These are phyloP conservation scores for Blastobasis adustella DNA, from an alignment of 2,888 invertebrate species.

Conservation along the genomic window DNA sequence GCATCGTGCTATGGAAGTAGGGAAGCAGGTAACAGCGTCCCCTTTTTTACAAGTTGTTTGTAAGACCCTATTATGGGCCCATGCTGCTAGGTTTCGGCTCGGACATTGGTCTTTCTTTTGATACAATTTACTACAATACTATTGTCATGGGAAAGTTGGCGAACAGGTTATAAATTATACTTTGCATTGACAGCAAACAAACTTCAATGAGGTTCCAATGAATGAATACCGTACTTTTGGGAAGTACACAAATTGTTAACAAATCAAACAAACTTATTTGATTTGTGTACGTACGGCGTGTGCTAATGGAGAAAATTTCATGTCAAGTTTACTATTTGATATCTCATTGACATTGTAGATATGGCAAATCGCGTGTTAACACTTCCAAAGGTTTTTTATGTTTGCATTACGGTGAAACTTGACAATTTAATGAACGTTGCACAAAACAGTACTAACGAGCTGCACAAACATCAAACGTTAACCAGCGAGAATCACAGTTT, in stretches of 20 bases:
- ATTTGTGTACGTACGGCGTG: background rate
- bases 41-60: conserved; percentile 49
- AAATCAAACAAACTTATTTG: background rate
- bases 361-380: too few species aligned
- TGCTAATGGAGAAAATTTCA: too few species aligned
- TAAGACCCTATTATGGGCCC: conserved; percentile 37
- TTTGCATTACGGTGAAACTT: conserved; percentile 29
- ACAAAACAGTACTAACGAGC: conserved; percentile 27
- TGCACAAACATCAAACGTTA: conserved; percentile 51
- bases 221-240: too few species aligned
- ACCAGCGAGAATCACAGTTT: conserved; percentile 34
- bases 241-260: background rate
- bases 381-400: background rate
- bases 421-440: conserved; percentile 36
- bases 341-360: too few species aligned
- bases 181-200: too few species aligned
- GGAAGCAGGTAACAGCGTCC: conserved; percentile 60
- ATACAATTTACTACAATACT: conserved; percentile 14
- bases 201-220: too few species aligned
- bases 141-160: conserved; percentile 15
- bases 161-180: background rate
- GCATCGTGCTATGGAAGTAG: background rate
- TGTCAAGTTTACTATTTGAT: too few species aligned
- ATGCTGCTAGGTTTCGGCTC: conserved; percentile 20
- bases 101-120: conserved; percentile 20